A percentile compares a stretch with the other conserved stretches of the same genome.
phyloP scores from a whole-genome alignment of 2,888 invertebrate genomes.

The Notodonta ziczac region DNA sequence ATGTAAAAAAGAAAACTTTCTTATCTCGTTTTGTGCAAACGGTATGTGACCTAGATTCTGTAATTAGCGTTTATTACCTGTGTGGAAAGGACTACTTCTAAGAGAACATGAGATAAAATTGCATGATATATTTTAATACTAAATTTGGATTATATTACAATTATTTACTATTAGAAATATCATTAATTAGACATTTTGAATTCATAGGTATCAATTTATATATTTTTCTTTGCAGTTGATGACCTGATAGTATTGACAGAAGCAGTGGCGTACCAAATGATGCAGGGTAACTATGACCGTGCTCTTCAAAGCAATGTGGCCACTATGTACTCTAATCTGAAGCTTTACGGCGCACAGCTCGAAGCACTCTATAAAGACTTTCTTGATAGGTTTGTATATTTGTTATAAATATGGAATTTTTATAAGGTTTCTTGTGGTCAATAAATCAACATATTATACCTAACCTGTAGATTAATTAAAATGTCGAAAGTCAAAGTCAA shows the following conservation, averaged over 20 bases:
- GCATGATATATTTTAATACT: too few species aligned
- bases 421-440: too few species aligned
- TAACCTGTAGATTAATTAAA: too few species aligned
- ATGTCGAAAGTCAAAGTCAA: too few species aligned
- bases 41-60: conserved; percentile 19
- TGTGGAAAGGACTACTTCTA: conserved; percentile 3
- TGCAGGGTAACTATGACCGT: conserved; percentile 89
- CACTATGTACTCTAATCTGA: conserved; percentile 91
- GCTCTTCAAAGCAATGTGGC: conserved; percentile 89
- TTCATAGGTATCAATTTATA: too few species aligned
- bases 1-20: neutral
- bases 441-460: too few species aligned
- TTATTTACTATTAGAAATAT: too few species aligned
- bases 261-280: conserved; percentile 90
- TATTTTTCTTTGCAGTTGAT: conserved; percentile 86
- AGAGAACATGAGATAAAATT: neutral
- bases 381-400: conserved; percentile 86
- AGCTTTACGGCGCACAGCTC: conserved; percentile 91
- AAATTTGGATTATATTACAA: too few species aligned
- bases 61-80: conserved; percentile 10
- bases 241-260: conserved; percentile 93
- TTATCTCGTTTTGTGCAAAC: conserved; percentile 17
- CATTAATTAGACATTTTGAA: too few species aligned
- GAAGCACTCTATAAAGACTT: conserved; percentile 94
- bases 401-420: too few species aligned